Evolutionary conservation across 2,797 vertebrate species (phyloP).

Genomic region (Prunella strophiata): DNA sequence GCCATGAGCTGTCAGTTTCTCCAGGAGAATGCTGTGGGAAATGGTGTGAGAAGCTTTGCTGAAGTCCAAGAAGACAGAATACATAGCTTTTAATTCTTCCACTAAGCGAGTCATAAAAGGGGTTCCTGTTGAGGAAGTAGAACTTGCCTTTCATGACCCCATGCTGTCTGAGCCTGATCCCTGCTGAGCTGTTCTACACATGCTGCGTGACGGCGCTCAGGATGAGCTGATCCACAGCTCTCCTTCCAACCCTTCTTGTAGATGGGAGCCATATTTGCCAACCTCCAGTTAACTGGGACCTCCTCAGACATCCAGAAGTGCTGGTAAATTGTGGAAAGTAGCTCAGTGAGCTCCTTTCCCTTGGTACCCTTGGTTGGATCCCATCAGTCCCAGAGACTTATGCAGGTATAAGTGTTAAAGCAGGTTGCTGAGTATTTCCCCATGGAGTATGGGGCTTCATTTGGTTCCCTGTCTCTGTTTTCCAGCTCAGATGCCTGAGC

Average conservation of each 20-base stretch:
- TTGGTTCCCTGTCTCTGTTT: not conserved
- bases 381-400: fast-evolving
- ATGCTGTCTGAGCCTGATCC: not conserved
- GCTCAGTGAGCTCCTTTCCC: fast-evolving
- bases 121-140: not conserved
- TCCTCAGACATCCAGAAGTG: not conserved
- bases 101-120: fast-evolving
- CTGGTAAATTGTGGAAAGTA: not conserved
- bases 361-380: no score
- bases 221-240: not conserved
- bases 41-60: not conserved
- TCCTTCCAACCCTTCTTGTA: not conserved
- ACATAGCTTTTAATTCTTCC: not conserved
- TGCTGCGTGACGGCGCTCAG: fast-evolving
- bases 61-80: not conserved
- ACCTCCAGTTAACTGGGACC: not conserved
- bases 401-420: not conserved
- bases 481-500: not conserved
- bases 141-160: not conserved
- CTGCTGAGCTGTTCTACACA: fast-evolving
- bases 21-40: not conserved
- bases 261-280: not conserved
- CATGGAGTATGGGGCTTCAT: not conserved
- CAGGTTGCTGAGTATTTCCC: not conserved
- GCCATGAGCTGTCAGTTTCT: not conserved